Evolutionary conservation across 2,113 vertebrate genomes (phyloP).

Genomic region (Vulpes lagopus): DNA sequence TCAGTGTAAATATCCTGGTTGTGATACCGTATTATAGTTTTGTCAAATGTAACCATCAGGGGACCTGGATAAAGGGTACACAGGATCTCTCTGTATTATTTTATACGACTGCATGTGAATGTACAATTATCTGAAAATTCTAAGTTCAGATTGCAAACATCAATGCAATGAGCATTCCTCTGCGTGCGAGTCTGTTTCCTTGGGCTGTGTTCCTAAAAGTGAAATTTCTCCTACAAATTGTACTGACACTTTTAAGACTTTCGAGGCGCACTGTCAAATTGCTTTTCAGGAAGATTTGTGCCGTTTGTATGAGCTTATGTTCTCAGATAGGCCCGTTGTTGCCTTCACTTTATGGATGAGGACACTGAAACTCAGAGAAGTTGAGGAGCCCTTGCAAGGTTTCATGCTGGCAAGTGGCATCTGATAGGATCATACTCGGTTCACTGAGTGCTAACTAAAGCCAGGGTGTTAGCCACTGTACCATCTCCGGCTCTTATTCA

Average conservation of each 20-base stretch:
- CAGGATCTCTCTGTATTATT: not conserved
- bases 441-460: not conserved
- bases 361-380: not conserved
- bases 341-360: not conserved
- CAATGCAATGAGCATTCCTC: not conserved
- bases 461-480: not conserved
- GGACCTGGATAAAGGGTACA: not conserved
- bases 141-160: slow-evolving; percentile 22
- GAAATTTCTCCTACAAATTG: not conserved
- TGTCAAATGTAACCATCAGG: not conserved
- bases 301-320: not conserved
- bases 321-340: not conserved
- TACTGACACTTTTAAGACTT: not conserved
- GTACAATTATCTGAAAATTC: not conserved
- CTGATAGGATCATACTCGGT: not conserved
- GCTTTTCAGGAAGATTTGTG: not conserved
- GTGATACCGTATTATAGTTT: not conserved
- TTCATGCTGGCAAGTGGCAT: not conserved
- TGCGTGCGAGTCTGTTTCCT: not conserved
- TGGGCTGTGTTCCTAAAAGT: not conserved
- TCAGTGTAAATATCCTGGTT: not conserved
- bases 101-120: not conserved
- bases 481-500: not conserved
- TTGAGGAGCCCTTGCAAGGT: not conserved
- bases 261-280: not conserved